Base-by-base conservation (phyloP, 2,113 vertebrate species). In the Corydoras sp. region DNA sequence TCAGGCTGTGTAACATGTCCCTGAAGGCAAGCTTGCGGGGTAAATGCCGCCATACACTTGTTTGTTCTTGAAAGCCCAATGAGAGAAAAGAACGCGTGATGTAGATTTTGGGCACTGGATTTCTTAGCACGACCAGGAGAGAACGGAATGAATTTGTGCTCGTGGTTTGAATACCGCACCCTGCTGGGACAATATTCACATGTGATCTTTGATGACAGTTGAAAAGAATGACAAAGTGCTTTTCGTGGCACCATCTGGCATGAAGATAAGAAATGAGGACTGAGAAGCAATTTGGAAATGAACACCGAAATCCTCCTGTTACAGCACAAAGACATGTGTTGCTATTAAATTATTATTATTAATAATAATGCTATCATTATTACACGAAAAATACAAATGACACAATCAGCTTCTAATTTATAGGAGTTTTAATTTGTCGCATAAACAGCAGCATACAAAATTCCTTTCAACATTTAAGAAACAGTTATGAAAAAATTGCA, bases 201-300 rank as follows among this genome's bases (percentile, higher is more conserved):
- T 85, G 83, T 82, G 72, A 79, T 76, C 68, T 63, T 60, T 58
- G 65, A 77, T 81, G 82, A 80, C 77, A 83, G 79, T 77, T 81
- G 77, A 85, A 79, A 85, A 82, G 84, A 84, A 86, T 86, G 91
- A 88, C 87, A 91, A 92, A 91, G 89, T 85, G 84, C 84, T 91
- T 89, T 89, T 80, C 88, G 89, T 83, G 78, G 78, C 81, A 90
- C 89, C 94, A 93, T 93, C 91, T 95, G 93, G 87, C 91, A 88
- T 86, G 56, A 31, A 77, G 53, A 77, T 81, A 75, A 82, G 65
- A 50, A 51, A 76, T 70, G 56, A 77, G 60, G 85, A 91, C 65
- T 54, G 32, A 30, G 62, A 62, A 68, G 67, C 54, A 61, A n/a
- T 8, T 62, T 32, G 30, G 10, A 29, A 50, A 53, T 68, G 53